Evolutionary conservation across 92 coral and sea anemone species (phyloP).

Genomic region (Isaurus tuberculatus): DNA sequence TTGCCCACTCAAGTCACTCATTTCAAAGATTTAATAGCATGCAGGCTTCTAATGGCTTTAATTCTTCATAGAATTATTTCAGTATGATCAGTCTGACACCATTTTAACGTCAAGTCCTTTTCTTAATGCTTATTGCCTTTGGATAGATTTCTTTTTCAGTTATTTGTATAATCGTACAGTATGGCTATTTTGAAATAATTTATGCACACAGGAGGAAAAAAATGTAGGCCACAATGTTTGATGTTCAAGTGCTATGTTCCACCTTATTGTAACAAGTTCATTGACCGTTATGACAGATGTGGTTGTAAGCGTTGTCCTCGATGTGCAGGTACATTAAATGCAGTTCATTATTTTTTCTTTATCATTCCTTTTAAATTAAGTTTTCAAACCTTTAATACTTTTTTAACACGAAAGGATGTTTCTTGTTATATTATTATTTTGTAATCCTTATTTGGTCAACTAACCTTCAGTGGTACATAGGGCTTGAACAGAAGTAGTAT

Average conservation of each 20-base stretch:
- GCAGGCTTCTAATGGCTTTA: no score
- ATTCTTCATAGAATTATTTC: no score
- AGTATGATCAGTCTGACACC: no score
- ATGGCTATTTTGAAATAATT: background rate
- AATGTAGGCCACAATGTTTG: background rate
- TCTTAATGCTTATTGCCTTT: background rate
- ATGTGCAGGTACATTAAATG: conserved; percentile 6
- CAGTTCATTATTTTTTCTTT: background rate
- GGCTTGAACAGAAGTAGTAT: no score
- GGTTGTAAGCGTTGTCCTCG: conserved; percentile 11
- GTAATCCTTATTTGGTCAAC: no score
- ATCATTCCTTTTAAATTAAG: background rate
- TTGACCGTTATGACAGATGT: conserved; percentile 25
- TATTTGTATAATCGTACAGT: background rate
- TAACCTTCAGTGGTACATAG: no score
- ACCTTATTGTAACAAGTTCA: conserved; percentile 3
- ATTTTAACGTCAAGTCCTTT: no score
- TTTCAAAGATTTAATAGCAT: no score
- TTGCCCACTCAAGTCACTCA: no score
- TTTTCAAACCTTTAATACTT: no score
- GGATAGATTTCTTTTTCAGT: background rate
- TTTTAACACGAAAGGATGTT: no score
- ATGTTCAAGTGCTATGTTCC: conserved; percentile 9
- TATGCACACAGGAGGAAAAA: background rate
- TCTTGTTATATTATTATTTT: no score